phyloP scores from a whole-genome alignment of 2,888 invertebrate genomes.

The Falcaria lacertinaria region DNA sequence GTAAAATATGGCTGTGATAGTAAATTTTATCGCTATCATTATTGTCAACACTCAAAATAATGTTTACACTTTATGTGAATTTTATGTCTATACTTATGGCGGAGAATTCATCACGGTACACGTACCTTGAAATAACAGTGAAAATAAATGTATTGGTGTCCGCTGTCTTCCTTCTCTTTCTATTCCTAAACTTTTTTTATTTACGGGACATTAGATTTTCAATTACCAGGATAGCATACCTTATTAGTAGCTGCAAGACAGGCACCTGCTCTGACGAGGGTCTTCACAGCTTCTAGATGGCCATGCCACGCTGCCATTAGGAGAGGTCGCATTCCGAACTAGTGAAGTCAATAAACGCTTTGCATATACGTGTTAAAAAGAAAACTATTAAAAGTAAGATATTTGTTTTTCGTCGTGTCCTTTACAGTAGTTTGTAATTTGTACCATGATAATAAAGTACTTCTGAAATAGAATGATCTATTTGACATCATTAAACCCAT shows the following conservation, averaged over 20 bases:
- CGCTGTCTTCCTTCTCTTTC: background rate
- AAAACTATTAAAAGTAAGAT: no score
- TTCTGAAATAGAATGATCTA: no score
- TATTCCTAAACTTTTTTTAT: background rate
- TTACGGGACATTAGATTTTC: background rate
- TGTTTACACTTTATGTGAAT: background rate
- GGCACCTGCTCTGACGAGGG: constrained; percentile 84
- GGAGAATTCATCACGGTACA: no score
- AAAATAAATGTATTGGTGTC: no score
- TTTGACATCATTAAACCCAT: no score
- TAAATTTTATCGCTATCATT: background rate
- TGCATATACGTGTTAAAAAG: no score
- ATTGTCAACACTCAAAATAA: background rate
- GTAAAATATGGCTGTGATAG: background rate
- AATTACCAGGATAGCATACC: constrained; percentile 58
- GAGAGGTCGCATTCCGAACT: constrained; percentile 87
- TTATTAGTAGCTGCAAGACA: constrained; percentile 85
- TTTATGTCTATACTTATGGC: background rate
- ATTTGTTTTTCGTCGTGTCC: no score
- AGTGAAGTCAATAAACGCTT: no score
- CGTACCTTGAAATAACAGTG: no score
- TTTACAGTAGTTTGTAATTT: no score
- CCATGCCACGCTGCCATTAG: constrained; percentile 88
- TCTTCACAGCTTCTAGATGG: constrained; percentile 84
- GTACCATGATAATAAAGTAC: no score